A percentile compares a stretch with the other conserved stretches of the same genome.
These are phyloP conservation scores for Diorhabda carinulata DNA, from an alignment of 1,140 invertebrate species.

Conservation along the genomic window DNA sequence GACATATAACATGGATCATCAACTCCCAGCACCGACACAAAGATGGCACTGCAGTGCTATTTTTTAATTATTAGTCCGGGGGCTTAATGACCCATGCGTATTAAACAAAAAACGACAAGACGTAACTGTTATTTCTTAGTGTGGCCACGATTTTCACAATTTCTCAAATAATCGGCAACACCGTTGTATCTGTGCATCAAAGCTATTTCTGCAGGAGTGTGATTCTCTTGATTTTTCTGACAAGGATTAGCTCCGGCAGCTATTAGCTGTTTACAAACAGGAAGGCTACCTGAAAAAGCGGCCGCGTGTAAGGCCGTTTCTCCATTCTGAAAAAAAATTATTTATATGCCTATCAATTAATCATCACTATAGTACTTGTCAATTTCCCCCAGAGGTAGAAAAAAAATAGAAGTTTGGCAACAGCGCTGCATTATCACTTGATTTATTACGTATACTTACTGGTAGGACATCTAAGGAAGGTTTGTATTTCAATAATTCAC, in stretches of 20 bases:
- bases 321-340: constrained; percentile 66
- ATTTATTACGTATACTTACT: constrained; percentile 53
- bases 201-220: constrained; percentile 64
- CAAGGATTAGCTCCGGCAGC: constrained; percentile 65
- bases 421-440: neutral
- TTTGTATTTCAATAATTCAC: constrained; percentile 76
- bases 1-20: too few species aligned
- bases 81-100: too few species aligned
- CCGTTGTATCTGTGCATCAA: constrained; percentile 54
- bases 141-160: constrained; percentile 11
- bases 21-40: too few species aligned
- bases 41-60: too few species aligned
- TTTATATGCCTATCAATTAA: neutral
- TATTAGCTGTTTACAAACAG: constrained; percentile 73
- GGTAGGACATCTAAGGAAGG: constrained; percentile 76
- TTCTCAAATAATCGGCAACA: constrained; percentile 57
- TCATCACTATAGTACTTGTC: neutral
- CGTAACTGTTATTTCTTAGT: neutral
- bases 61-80: too few species aligned
- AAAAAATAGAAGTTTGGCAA: neutral
- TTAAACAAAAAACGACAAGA: too few species aligned
- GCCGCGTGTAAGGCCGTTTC: constrained; percentile 86
- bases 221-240: constrained; percentile 66
- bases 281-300: constrained; percentile 79
- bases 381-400: too few species aligned